Percentiles rank a stretch among this genome's conserved stretches.
Evolutionary conservation across 2,888 invertebrate species (phyloP).

Genomic region (Abrostola tripartita): DNA sequence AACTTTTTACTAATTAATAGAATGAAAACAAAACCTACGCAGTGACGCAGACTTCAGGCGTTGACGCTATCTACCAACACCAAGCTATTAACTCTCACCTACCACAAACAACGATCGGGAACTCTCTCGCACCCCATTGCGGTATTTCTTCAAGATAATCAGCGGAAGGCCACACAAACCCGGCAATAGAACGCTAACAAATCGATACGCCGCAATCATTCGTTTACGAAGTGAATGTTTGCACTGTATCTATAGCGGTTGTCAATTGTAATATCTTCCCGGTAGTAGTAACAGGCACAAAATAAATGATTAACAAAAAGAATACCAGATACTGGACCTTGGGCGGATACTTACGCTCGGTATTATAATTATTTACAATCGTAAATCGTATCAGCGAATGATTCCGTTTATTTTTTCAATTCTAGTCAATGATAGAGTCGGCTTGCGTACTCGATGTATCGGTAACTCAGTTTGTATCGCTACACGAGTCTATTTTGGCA

Average conservation of each 20-base stretch:
- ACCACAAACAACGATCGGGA: slow-evolving; percentile 13
- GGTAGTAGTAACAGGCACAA: slow-evolving; percentile 37
- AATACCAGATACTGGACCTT: slow-evolving; percentile 61
- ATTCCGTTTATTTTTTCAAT: slow-evolving; percentile 77
- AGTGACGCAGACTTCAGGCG: slow-evolving; percentile 44
- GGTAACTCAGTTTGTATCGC: slow-evolving; percentile 55
- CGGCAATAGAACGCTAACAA: slow-evolving; percentile 23
- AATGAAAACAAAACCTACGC: slow-evolving; percentile 52
- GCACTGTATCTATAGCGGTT: slow-evolving; percentile 44
- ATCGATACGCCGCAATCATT: slow-evolving; percentile 11
- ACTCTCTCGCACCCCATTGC: slow-evolving; percentile 33
- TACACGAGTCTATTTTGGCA: slow-evolving; percentile 62
- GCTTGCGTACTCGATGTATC: slow-evolving; percentile 60
- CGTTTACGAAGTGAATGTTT: slow-evolving; percentile 34
- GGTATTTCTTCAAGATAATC: slow-evolving; percentile 32
- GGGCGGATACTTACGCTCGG: slow-evolving; percentile 55
- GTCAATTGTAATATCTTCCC: slow-evolving; percentile 44
- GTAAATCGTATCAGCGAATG: slow-evolving; percentile 76
- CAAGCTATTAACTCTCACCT: slow-evolving; percentile 26
- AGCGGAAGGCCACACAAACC: slow-evolving; percentile 12
- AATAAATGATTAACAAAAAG: slow-evolving; percentile 61
- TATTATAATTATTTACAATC: slow-evolving; percentile 79
- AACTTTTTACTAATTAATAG: slow-evolving; percentile 42
- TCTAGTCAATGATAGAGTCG: slow-evolving; percentile 70
- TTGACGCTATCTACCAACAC: slow-evolving; percentile 38